Conservation (phyloP, 2,888 invertebrate genomes). For the Cynaeus angustus region DNA sequence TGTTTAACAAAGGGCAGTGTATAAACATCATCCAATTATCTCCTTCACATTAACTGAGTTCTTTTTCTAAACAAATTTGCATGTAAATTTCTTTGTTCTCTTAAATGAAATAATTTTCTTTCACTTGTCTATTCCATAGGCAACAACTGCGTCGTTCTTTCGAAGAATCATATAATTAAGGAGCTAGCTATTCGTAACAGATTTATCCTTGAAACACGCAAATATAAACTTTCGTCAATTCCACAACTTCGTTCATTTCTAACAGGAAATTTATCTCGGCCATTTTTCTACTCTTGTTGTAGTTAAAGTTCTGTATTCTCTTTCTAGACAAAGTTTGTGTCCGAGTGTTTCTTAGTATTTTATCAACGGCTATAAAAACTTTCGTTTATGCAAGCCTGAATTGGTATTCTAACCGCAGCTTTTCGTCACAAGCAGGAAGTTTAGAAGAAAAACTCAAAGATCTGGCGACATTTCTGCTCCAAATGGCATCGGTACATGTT, state of each 20-base stretch:
- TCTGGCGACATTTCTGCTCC: conserved; percentile 17
- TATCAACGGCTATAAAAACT: neutral
- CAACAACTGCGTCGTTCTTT: no score
- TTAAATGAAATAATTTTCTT: neutral
- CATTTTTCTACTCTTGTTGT: conserved; percentile 13
- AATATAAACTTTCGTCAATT: neutral
- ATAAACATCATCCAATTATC: conserved; percentile 11
- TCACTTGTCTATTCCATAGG: no score
- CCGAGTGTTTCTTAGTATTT: no score
- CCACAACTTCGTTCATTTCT: conserved; percentile 10
- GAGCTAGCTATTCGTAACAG: no score
- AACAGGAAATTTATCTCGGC: neutral
- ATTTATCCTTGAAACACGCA: no score
- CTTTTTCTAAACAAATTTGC: neutral
- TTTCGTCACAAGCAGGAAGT: conserved; percentile 11
- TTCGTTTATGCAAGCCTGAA: conserved; percentile 18
- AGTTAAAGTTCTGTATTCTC: no score
- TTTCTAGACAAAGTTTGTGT: neutral
- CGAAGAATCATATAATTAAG: no score
- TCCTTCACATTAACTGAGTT: neutral
- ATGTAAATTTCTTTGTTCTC: neutral
- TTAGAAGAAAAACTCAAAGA: conserved; percentile 14
- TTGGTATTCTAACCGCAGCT: conserved; percentile 5
- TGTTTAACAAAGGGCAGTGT: conserved; percentile 1
- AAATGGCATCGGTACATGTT: conserved; percentile 14